phyloP scores from a whole-genome alignment of 2,888 invertebrate genomes.

The Drosophila vallismaia region DNA sequence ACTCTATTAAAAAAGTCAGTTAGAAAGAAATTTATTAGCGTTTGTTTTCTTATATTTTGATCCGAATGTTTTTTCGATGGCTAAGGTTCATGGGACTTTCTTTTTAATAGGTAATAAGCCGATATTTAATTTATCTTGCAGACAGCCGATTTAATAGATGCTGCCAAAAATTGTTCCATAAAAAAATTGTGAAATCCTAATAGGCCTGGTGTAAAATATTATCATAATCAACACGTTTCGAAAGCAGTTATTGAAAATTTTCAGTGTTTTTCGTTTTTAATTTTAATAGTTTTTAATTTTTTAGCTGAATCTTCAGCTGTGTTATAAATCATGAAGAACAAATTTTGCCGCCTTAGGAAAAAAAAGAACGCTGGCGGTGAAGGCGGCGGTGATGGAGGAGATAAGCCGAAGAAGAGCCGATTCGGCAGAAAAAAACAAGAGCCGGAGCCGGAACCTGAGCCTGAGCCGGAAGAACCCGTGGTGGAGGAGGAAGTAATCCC shows the following conservation, averaged over 20 bases:
- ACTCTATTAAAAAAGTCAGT: not conserved
- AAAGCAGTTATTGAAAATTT: not conserved
- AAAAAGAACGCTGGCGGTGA: not conserved
- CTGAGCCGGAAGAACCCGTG: not conserved
- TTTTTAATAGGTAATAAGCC: too few relatives aligned
- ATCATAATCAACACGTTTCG: not conserved
- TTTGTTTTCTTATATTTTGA: too few relatives aligned
- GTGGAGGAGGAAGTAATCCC: conserved; percentile 10
- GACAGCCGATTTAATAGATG: too few relatives aligned
- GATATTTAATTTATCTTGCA: too few relatives aligned
- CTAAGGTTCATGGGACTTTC: too few relatives aligned
- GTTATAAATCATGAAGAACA: not conserved
- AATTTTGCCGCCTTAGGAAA: not conserved
- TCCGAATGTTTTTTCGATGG: too few relatives aligned
- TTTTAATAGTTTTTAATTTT: not conserved
- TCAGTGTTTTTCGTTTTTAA: not conserved
- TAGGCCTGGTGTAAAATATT: not conserved
- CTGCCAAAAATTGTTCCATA: too few relatives aligned
- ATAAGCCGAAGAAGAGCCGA: not conserved
- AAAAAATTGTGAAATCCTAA: not conserved
- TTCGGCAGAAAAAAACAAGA: not conserved
- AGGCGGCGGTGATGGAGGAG: not conserved
- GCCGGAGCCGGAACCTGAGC: not conserved
- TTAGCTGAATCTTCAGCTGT: not conserved
- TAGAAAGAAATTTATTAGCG: not conserved